Evolutionary conservation across 2,113 vertebrate genomes (phyloP).

Genomic region (Dunckerocampus dactyliophorus): DNA sequence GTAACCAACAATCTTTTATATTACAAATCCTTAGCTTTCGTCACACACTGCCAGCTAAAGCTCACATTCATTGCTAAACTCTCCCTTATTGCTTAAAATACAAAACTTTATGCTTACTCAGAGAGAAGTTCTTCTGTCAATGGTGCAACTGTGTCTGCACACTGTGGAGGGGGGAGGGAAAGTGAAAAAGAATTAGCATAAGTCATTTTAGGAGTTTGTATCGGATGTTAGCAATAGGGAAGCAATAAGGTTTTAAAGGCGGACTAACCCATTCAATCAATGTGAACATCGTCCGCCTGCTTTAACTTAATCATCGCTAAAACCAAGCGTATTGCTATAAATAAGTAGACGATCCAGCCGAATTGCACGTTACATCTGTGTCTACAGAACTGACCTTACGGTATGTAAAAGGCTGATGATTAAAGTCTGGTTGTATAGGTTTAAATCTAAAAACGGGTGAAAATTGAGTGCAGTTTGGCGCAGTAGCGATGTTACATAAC

Average conservation of each 20-base stretch:
- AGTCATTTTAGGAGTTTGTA: neutral
- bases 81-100: neutral
- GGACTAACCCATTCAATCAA: too few species aligned
- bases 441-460: neutral
- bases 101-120: constrained; percentile 46
- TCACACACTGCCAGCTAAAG: constrained; percentile 24
- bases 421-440: neutral
- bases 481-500: constrained; percentile 53
- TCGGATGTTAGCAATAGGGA: too few species aligned
- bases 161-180: constrained; percentile 27
- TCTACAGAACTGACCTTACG: neutral
- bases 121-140: constrained; percentile 55
- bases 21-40: constrained; percentile 6
- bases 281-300: too few species aligned
- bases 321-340: too few species aligned
- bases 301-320: too few species aligned
- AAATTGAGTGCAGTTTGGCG: neutral
- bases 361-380: neutral
- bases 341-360: neutral
- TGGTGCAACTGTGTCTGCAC: constrained; percentile 54
- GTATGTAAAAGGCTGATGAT: neutral
- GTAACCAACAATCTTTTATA: too few species aligned
- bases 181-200: neutral
- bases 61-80: constrained; percentile 9
- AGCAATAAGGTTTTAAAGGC: too few species aligned